Percentiles rank a stretch among this genome's conserved stretches.
These are phyloP conservation scores for Centruroides sculpturatus DNA, from an alignment of 1,140 invertebrate genomes.

Conservation along the genomic window DNA sequence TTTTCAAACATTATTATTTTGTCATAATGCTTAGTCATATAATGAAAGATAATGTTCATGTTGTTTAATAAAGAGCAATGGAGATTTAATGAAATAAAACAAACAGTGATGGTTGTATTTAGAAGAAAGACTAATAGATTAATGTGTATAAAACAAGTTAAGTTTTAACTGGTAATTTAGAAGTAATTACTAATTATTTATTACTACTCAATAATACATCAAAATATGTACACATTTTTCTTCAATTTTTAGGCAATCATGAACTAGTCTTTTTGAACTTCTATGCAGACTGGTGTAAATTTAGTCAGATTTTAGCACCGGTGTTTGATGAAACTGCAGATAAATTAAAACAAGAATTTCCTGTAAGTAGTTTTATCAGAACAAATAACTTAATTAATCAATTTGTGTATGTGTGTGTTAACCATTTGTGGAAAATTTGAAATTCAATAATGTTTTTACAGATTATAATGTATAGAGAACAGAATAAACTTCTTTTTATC, in stretches of 20 bases:
- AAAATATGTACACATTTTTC: slow-evolving; percentile 74
- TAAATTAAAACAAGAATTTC: slow-evolving; percentile 63
- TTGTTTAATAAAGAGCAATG: too few species aligned
- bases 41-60: too few species aligned
- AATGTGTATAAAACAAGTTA: too few species aligned
- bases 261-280: slow-evolving; percentile 22
- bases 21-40: too few species aligned
- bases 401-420: background rate
- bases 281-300: slow-evolving; percentile 35
- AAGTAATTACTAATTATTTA: too few species aligned
- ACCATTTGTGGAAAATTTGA: slow-evolving; percentile 1
- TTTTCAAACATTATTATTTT: too few species aligned
- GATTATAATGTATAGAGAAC: slow-evolving; percentile 2
- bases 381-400: background rate
- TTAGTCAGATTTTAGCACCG: slow-evolving; percentile 87
- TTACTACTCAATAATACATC: slow-evolving; percentile 26
- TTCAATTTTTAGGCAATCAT: slow-evolving; percentile 40
- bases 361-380: slow-evolving; percentile 30
- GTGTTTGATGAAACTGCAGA: slow-evolving; percentile 92
- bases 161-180: too few species aligned
- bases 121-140: too few species aligned
- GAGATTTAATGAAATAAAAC: too few species aligned
- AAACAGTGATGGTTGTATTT: too few species aligned
- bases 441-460: background rate
- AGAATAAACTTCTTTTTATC: too few species aligned